Evolutionary conservation across 2,888 invertebrate species (phyloP).

Genomic region (Schizaphis graminum): DNA sequence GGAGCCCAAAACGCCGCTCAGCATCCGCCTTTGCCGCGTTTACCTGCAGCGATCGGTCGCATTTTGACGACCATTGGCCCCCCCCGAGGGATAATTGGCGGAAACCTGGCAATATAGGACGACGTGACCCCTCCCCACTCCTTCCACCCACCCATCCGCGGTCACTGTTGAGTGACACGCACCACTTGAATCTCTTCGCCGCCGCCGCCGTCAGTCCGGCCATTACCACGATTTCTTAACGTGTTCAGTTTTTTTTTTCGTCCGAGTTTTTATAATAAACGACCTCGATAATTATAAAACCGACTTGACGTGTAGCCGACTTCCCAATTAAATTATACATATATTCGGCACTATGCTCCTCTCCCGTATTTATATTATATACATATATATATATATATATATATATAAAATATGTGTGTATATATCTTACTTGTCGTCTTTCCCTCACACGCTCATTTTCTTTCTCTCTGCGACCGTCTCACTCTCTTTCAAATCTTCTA

Average conservation of each 20-base stretch:
- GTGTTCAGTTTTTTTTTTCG: constrained; percentile 42
- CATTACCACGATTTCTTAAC: constrained; percentile 59
- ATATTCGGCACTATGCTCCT: constrained; percentile 7
- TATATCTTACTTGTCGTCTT: constrained; percentile 11
- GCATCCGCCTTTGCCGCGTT: constrained; percentile 20
- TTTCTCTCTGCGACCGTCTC: not conserved
- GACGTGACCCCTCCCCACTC: not conserved
- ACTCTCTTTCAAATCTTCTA: not conserved
- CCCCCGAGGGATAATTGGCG: constrained; percentile 55
- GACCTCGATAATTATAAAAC: constrained; percentile 64
- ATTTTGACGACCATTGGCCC: constrained; percentile 44
- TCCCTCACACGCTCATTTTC: not conserved
- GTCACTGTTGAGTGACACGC: constrained; percentile 53
- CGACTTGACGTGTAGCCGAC: constrained; percentile 53
- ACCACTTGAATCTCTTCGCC: constrained; percentile 52
- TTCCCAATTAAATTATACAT: constrained; percentile 62
- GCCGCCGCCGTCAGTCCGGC: constrained; percentile 37
- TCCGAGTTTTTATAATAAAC: constrained; percentile 48
- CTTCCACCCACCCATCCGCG: not conserved
- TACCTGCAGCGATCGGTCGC: constrained; percentile 56
- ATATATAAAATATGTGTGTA: not conserved
- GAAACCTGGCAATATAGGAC: constrained; percentile 54
- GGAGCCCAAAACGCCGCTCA: constrained; percentile 33
- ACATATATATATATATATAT: not conserved
- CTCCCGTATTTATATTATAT: not conserved